Conservation (phyloP, 2,888 invertebrate genomes). For the Augiades crinisus region DNA sequence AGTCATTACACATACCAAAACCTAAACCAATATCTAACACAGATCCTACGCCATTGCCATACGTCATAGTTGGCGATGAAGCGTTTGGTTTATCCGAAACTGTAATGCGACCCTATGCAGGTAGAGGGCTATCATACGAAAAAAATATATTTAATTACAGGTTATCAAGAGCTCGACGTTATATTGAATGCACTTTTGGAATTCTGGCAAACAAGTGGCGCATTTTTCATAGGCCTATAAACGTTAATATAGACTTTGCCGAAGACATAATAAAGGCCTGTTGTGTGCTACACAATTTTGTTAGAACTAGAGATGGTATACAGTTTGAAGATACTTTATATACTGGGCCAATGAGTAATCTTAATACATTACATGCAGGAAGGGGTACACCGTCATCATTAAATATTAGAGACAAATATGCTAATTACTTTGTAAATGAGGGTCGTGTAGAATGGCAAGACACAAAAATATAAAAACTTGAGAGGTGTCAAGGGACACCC, state of each 20-base stretch:
- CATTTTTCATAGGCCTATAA: constrained; percentile 10
- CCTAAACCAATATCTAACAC: constrained; percentile 32
- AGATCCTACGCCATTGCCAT: constrained; percentile 32
- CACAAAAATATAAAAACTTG: constrained; percentile 37
- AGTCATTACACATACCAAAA: constrained; percentile 33
- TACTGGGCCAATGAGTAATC: constrained; percentile 32
- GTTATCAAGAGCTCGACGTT: constrained; percentile 18
- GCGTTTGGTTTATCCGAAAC: constrained; percentile 15
- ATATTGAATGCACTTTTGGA: constrained; percentile 1
- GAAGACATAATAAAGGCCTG: not conserved
- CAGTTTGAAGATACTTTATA: constrained; percentile 34
- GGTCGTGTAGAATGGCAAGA: constrained; percentile 36
- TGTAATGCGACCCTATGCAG: constrained; percentile 19
- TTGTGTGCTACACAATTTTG: constrained; percentile 28
- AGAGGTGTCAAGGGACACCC: too few species aligned
- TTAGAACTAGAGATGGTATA: constrained; percentile 37
- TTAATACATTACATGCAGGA: constrained; percentile 35
- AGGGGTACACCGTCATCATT: constrained; percentile 34
- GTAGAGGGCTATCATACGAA: constrained; percentile 10
- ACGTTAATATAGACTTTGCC: not conserved
- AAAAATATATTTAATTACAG: constrained; percentile 21
- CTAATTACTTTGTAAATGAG: constrained; percentile 36
- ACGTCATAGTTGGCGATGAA: constrained; percentile 21
- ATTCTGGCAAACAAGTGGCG: constrained; percentile 13
- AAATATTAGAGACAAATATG: constrained; percentile 37